Percentiles rank a stretch among this genome's conserved stretches.
phyloP scores from a whole-genome alignment of 2,888 invertebrate species.

The Oxytorus armatus region DNA sequence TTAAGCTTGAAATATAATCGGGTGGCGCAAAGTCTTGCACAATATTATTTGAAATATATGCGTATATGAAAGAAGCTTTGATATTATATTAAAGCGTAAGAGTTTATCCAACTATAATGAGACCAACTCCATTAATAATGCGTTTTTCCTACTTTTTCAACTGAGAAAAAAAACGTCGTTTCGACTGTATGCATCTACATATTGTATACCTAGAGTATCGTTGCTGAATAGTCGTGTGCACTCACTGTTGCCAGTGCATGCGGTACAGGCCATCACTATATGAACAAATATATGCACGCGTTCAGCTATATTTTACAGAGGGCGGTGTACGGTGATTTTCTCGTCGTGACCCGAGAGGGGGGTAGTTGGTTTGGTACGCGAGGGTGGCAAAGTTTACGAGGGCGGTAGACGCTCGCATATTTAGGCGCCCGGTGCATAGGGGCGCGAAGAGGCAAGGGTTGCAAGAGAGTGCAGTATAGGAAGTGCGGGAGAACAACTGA shows the following conservation, averaged over 20 bases:
- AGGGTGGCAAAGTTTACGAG: constrained; percentile 76
- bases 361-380: constrained; percentile 63
- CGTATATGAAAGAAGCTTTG: background rate
- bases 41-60: background rate
- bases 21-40: too few relatives aligned
- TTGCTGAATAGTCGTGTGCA: constrained; percentile 5
- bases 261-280: constrained; percentile 1
- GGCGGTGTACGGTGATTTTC: constrained; percentile 54
- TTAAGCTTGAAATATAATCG: too few relatives aligned
- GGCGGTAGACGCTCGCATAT: constrained; percentile 73
- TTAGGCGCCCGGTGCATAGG: constrained; percentile 59
- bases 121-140: background rate
- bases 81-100: background rate
- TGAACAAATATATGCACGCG: background rate
- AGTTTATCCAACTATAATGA: background rate
- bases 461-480: constrained; percentile 45
- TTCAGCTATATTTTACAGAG: background rate
- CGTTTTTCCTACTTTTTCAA: background rate
- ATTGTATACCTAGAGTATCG: constrained; percentile 18
- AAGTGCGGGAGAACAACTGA: constrained; percentile 46
- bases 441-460: constrained; percentile 46
- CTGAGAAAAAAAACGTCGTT: background rate
- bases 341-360: constrained; percentile 48
- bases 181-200: constrained; percentile 12
- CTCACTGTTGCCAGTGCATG: constrained; percentile 25